Base-by-base conservation (phyloP, 2,797 vertebrate genomes). In the Momotus momota region DNA sequence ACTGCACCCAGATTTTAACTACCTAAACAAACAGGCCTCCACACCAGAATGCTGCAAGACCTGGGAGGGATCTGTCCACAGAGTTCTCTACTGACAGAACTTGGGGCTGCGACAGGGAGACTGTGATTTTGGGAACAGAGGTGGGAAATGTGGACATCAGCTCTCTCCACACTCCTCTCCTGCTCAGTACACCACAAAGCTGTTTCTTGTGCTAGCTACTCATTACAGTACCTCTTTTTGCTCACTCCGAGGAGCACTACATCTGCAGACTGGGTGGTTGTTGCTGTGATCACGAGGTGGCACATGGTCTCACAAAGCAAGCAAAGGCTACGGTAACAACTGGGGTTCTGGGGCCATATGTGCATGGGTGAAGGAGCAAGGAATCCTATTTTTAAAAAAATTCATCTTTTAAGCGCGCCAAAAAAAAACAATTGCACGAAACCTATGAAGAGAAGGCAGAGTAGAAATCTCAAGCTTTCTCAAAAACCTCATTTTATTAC, bases 291-390 rank as follows among this genome's bases (percentile, higher is more conserved):
- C 16, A 4, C 0, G 0, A 57, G 41, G 22, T 7, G 29, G 15
- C 51, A 23, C 6, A 2, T 6, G 12, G 22, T 62, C 48, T 66
- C 12, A 69, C 26, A 46, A 35, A 88, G 45, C 27, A 19, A 57
- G 33, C 29, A 43, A 73, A 81, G 16, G 31, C n/a, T 22, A 1
- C 1, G 0, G 25, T 6, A 8, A n/a, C 14, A 65, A 0, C 1
- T 12, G 11, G 26, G 25, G 31, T 18, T 20, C 61, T 27, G 7
- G 12, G 29, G 25, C 22, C 52, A 71, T 29, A 7, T 3, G 14
- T 0, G 0, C 2, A 2, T 0, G 15, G 15, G 3, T 18, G n/a
- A 86, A 65, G 26, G 19, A 22, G 11, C 48, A 66, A 9, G 7
- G 58, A 40, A 58, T 5, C 25, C 26, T 9, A 9, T 38, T 40